Evolutionary conservation across 1,140 invertebrate genomes (phyloP).

Genomic region (Euwallacea similis): DNA sequence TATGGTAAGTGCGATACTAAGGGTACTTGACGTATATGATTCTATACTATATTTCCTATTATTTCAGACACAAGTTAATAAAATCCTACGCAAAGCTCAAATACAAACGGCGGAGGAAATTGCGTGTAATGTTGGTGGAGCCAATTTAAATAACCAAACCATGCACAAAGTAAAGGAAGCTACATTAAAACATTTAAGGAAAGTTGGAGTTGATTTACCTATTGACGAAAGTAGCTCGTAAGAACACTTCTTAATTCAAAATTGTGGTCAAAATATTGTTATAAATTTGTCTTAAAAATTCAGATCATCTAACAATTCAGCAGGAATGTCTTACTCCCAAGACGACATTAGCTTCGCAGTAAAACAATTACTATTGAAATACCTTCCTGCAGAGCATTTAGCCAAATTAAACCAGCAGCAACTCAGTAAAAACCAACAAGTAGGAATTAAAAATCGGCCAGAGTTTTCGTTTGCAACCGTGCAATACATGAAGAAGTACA

Average conservation of each 20-base stretch:
- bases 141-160: slow-evolving; percentile 46
- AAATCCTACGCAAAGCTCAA: slow-evolving; percentile 56
- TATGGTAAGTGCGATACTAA: slow-evolving; percentile 54
- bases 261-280: not conserved
- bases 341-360: slow-evolving; percentile 53
- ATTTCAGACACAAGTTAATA: slow-evolving; percentile 56
- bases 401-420: slow-evolving; percentile 47
- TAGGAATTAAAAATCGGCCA: slow-evolving; percentile 41
- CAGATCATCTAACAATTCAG: slow-evolving; percentile 18
- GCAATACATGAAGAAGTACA: slow-evolving; percentile 68
- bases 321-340: slow-evolving; percentile 22
- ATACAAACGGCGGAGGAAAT: slow-evolving; percentile 42
- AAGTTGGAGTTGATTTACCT: slow-evolving; percentile 56
- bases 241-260: not conserved
- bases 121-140: slow-evolving; percentile 28
- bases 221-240: slow-evolving; percentile 24
- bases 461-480: slow-evolving; percentile 68
- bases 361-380: slow-evolving; percentile 67
- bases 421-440: not conserved
- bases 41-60: too few relatives aligned
- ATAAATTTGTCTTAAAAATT: slow-evolving; percentile 1
- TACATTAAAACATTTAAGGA: slow-evolving; percentile 57
- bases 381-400: slow-evolving; percentile 60
- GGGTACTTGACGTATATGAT: too few relatives aligned
- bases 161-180: slow-evolving; percentile 56